phyloP scores from a whole-genome alignment of 2,113 vertebrate genomes.

The Speoplatyrhinus poulsoni region DNA sequence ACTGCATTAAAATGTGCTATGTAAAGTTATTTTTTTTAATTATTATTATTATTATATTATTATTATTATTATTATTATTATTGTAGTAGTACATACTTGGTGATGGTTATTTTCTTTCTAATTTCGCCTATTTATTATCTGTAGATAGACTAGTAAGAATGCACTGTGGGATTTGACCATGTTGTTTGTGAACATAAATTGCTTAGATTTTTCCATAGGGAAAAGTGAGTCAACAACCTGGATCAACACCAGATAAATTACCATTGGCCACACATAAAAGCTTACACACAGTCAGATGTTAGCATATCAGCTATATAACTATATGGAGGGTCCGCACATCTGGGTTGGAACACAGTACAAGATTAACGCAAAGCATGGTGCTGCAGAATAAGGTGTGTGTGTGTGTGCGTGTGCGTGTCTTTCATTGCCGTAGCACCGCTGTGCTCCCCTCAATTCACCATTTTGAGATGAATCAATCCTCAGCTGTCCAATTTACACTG shows the following conservation, averaged over 20 bases:
- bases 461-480: conserved; percentile 56
- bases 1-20: too few species aligned
- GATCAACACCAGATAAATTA: conserved; percentile 60
- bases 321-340: conserved; percentile 52
- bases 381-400: not conserved
- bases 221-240: conserved; percentile 31
- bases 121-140: too few species aligned
- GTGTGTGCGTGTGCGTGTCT: not conserved
- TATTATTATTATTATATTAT: too few species aligned
- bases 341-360: conserved; percentile 42
- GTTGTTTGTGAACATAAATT: conserved; percentile 33
- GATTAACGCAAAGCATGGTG: conserved; percentile 37
- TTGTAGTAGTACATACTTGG: too few species aligned
- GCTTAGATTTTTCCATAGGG: conserved; percentile 9
- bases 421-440: conserved; percentile 14
- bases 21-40: too few species aligned
- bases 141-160: too few species aligned
- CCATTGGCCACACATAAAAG: conserved; percentile 40
- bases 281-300: conserved; percentile 58
- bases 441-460: conserved; percentile 26
- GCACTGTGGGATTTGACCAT: too few species aligned
- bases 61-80: too few species aligned
- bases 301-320: conserved; percentile 45
- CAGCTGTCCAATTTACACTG: conserved; percentile 55
- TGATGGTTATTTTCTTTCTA: too few species aligned